Conservation (phyloP, 1,140 invertebrate species). For the Lepidurus arcticus region DNA sequence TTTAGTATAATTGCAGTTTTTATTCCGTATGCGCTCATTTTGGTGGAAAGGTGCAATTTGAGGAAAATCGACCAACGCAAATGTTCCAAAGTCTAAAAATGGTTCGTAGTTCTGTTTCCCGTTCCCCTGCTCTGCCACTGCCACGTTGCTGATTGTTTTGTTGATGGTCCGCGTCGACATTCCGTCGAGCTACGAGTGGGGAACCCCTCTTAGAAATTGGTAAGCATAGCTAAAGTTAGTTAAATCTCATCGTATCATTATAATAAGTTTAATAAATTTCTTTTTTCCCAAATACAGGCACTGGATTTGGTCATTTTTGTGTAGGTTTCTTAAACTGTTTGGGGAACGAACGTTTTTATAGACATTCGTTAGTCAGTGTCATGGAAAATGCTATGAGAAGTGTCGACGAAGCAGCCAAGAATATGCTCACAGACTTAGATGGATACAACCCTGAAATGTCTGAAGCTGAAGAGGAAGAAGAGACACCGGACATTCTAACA, state of each 20-base stretch:
- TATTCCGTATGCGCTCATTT: too few relatives aligned
- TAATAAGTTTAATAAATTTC: too few relatives aligned
- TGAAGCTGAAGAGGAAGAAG: not conserved
- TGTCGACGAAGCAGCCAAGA: not conserved
- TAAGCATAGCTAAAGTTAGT: not conserved
- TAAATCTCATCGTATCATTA: too few relatives aligned
- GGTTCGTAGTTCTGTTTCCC: not conserved
- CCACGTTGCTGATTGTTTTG: constrained; percentile 21
- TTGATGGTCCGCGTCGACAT: not conserved
- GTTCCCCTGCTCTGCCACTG: not conserved
- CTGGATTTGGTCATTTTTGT: too few relatives aligned
- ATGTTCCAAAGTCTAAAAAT: not conserved
- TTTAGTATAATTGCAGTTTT: too few relatives aligned
- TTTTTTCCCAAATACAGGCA: too few relatives aligned
- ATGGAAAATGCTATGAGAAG: not conserved
- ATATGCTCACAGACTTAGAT: not conserved
- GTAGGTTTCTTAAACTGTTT: too few relatives aligned
- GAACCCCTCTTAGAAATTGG: not conserved
- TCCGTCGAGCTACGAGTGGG: not conserved
- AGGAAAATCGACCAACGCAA: too few relatives aligned
- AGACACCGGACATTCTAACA: not conserved
- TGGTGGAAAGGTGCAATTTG: too few relatives aligned
- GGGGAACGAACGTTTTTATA: too few relatives aligned
- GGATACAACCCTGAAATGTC: not conserved
- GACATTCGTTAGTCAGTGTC: not conserved